A percentile compares a stretch with the other conserved stretches of the same genome.
These are phyloP conservation scores for Gymnosoma rotundatum DNA, from an alignment of 2,888 invertebrate species.

Conservation along the genomic window DNA sequence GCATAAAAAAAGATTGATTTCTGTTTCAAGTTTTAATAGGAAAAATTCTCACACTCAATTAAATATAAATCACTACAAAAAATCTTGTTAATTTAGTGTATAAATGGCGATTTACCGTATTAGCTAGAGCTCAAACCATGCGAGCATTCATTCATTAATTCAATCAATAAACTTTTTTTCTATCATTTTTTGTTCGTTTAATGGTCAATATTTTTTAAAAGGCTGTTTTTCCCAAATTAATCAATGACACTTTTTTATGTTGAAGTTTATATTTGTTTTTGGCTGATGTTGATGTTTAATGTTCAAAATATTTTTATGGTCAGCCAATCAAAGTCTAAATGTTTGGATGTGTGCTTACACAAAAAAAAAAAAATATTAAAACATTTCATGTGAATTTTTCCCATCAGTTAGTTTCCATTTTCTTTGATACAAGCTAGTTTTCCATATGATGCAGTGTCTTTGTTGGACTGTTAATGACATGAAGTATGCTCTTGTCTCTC, in stretches of 20 bases:
- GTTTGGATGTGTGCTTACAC: slow-evolving; percentile 11
- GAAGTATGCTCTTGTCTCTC: slow-evolving; percentile 47
- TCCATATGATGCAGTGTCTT: slow-evolving; percentile 51
- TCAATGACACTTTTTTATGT: slow-evolving; percentile 66
- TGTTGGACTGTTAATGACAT: slow-evolving; percentile 65
- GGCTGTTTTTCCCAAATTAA: slow-evolving; percentile 68
- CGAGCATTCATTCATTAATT: slow-evolving; percentile 64
- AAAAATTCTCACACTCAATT: slow-evolving; percentile 67
- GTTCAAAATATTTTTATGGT: slow-evolving; percentile 68
- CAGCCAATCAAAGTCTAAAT: slow-evolving; percentile 64
- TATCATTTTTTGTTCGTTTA: slow-evolving; percentile 5
- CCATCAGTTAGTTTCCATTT: slow-evolving; percentile 53
- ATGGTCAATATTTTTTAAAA: slow-evolving; percentile 46
- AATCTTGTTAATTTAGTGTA: slow-evolving; percentile 71
- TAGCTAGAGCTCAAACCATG: slow-evolving; percentile 70
- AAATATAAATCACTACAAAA: slow-evolving; percentile 46
- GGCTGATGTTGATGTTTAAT: slow-evolving; percentile 40
- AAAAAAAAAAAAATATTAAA: slow-evolving; percentile 20
- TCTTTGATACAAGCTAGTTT: slow-evolving; percentile 12
- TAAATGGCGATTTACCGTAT: slow-evolving; percentile 80
- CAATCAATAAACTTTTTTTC: slow-evolving; percentile 57
- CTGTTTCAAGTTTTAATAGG: slow-evolving; percentile 37
- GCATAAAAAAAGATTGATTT: neutral
- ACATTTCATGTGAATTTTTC: slow-evolving; percentile 64
- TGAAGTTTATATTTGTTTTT: slow-evolving; percentile 32